Evolutionary conservation across 1,140 invertebrate genomes (phyloP), one percentile per base, ranked within the genome.

Genomic region (Pogonomyrmex californicus): DNA sequence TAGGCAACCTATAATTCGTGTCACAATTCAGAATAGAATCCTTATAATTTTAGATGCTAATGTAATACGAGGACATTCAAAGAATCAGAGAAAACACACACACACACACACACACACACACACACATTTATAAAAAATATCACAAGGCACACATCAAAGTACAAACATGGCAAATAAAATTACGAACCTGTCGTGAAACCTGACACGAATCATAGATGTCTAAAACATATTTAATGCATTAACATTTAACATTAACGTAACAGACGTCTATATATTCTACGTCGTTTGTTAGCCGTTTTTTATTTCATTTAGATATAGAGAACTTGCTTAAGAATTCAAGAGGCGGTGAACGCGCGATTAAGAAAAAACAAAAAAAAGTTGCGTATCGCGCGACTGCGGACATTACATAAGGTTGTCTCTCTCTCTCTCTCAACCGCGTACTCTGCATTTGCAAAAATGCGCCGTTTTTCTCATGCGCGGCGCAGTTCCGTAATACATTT

Each of bases 1-100:
- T 68, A 23, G 23, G 14, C 41, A 68, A 68, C 23, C 41, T 68
- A 49, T 30, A 68, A 68, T 68, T 68, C 65, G 41, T 14, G 41
- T 47, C 65, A 30, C 47, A 7, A 68, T 68, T 7, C 41, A 49
- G 10, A 30, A 33, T 9, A 7, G 63, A 66, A 38, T 30, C 4
- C 23, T 68, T 14, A 30, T 49, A 68, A 33, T 14, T 68, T 68
- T 17, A 49, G 14, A 9, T 14, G 23, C 41, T 4, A 17, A 17
- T 7, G 44, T 49, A 49, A 30, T 7, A 36, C 10, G 58, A 30
- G 9, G 47, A 30, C 0, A 68, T 49, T 68, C 49, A 49, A 68
- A 9, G 4, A 47, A 49, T 30, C 23, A 17, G 38, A 49, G n/a
- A 49, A 30, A 47, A 47, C 17, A 23, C 23, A 23, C 23, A 23